Evolutionary conservation across 2,113 vertebrate species (phyloP).

Genomic region (Elanoides forficatus): DNA sequence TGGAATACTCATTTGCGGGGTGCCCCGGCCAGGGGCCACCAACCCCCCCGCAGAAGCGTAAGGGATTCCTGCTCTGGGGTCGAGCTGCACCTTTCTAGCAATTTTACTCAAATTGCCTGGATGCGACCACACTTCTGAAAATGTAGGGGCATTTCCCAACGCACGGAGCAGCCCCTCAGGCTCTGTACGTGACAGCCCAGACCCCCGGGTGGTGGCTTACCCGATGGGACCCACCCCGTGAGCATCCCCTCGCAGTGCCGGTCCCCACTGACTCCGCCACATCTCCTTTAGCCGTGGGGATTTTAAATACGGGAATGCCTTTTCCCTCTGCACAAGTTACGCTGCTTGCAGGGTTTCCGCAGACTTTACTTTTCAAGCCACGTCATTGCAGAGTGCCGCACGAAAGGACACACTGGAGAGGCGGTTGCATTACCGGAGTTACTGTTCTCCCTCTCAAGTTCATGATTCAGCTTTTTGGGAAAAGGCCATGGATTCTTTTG

Average conservation of each 20-base stretch:
- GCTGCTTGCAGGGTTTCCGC: neutral
- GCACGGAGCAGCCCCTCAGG: neutral
- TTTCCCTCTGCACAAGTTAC: neutral
- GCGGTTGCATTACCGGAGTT: no score
- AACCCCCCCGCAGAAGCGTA: neutral
- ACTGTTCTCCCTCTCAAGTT: neutral
- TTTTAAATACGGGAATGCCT: rapidly evolving
- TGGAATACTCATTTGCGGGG: neutral
- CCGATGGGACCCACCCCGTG: neutral
- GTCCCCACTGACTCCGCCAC: no score
- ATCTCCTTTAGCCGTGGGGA: neutral
- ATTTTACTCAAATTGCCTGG: neutral
- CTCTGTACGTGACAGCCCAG: no score
- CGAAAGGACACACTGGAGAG: rapidly evolving
- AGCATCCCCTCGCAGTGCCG: neutral
- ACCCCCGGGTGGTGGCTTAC: rapidly evolving
- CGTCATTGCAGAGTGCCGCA: rapidly evolving
- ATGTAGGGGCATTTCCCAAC: rapidly evolving
- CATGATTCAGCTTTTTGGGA: no score
- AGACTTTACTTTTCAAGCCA: neutral
- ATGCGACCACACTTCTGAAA: rapidly evolving
- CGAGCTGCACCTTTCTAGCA: neutral
- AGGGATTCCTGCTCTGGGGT: neutral
- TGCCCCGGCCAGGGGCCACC: neutral
- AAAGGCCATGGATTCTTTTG: neutral